Base-by-base conservation (phyloP, 1,140 invertebrate species). In the Dermatophagoides farinae region DNA sequence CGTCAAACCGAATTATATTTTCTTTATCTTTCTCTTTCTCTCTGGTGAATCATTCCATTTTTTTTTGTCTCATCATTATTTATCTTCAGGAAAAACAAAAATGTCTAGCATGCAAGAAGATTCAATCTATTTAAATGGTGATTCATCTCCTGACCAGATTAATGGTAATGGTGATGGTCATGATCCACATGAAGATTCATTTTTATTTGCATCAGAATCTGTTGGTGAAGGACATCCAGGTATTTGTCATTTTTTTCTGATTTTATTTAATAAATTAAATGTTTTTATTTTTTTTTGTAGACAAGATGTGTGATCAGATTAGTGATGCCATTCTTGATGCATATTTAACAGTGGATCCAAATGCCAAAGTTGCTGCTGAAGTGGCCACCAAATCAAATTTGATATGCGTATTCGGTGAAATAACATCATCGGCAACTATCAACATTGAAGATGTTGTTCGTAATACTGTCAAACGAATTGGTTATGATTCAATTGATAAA, bases 401-500 rank as follows among this genome's bases (percentile, higher is more conserved):
- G 78, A 75, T 81, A 61, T 67, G 81, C 66, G 70, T 80, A n/a
- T 76, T 73, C 63, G 79, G 79, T 43, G 79, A 81, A 68, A 78
- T 81, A 61, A 77, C 77, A 31, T 77, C 77, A 9, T 79, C 77
- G 65, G 93, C 91, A 20, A 14, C 52, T 20, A 86, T 98, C 59
- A 91, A 98, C 71, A 97, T 97, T 72, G 92, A 97, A 72, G 88
- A 85, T 75, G 85, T 97, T 64, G 88, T 97, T 25, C 79, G 93
- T 63, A 84, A 93, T 51, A 95, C 91, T 0, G 85, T 98, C 16
- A 85, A 91, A 72, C 85, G 93, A 67, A 98, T 98, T 73, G 95
- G 95, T 50, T 98, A 96, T 74, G 92, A 97, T 71, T 87, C 92
- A 71, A 93, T 88, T 46, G 84, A 83, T 5, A 97, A 50, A 87